Percentiles rank a stretch among this genome's conserved stretches.
These are phyloP conservation scores for Branchinecta lynchi DNA, from an alignment of 1,140 invertebrate species.

Conservation along the genomic window DNA sequence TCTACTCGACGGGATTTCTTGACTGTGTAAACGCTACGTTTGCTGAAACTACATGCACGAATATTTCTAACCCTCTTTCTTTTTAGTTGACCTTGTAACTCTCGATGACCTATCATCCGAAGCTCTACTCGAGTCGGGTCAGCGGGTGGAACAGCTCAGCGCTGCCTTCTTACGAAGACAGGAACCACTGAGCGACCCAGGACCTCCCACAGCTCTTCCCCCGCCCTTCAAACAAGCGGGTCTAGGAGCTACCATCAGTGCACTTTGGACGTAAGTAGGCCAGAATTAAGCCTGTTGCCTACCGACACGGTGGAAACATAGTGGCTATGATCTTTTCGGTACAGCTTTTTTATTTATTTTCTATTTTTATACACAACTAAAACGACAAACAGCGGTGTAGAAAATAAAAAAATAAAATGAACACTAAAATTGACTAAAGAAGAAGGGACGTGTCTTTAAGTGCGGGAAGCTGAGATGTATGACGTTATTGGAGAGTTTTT, in stretches of 20 bases:
- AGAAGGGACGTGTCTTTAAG: too few relatives aligned
- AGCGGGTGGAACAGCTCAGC: constrained; percentile 73
- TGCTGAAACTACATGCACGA: too few relatives aligned
- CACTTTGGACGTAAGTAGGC: constrained; percentile 48
- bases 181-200: constrained; percentile 52
- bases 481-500: too few relatives aligned
- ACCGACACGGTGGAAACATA: not conserved
- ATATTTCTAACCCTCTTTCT: constrained; percentile 24
- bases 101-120: constrained; percentile 79
- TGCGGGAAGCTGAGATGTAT: too few relatives aligned
- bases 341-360: not conserved
- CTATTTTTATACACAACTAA: too few relatives aligned
- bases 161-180: constrained; percentile 54
- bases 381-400: too few relatives aligned
- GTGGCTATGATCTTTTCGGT: not conserved
- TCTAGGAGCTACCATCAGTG: constrained; percentile 45
- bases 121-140: constrained; percentile 82
- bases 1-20: too few relatives aligned
- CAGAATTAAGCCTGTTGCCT: not conserved
- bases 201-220: constrained; percentile 54
- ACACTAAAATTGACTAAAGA: too few relatives aligned
- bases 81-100: constrained; percentile 76
- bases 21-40: too few relatives aligned
- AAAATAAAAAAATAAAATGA: too few relatives aligned
- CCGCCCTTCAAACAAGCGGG: constrained; percentile 43